Evolutionary conservation across 2,888 invertebrate genomes (phyloP).

Genomic region (Diabrotica balteata): DNA sequence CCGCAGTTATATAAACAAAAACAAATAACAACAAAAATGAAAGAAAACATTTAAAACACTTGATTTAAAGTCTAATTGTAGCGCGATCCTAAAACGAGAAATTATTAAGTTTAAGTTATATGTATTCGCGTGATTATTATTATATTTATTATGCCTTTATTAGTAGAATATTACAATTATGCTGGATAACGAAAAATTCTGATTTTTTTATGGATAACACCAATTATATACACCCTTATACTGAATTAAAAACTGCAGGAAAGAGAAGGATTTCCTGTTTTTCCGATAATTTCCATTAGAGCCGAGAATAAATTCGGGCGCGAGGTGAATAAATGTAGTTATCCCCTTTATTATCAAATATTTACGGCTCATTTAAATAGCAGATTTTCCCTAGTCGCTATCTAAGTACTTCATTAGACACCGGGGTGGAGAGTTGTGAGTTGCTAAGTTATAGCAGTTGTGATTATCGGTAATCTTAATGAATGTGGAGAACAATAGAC

Average conservation of each 20-base stretch:
- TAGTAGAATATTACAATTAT: no score
- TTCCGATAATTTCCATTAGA: constrained; percentile 26
- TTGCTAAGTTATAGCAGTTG: constrained; percentile 54
- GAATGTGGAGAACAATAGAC: constrained; percentile 55
- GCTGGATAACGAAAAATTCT: no score
- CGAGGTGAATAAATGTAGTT: constrained; percentile 33
- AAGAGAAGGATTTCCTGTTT: constrained; percentile 21
- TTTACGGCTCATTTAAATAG: constrained; percentile 55
- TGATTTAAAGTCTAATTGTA: no score
- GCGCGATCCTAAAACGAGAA: no score
- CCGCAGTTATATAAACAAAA: no score
- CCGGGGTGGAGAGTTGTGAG: constrained; percentile 48
- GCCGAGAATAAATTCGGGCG: constrained; percentile 22
- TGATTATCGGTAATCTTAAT: constrained; percentile 58
- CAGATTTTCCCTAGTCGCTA: constrained; percentile 53
- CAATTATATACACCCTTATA: no score
- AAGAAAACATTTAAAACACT: no score
- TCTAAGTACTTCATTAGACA: constrained; percentile 56
- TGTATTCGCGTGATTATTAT: no score
- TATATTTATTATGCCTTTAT: no score
- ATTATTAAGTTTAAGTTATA: no score
- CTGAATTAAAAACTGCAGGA: constrained; percentile 10
- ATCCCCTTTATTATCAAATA: constrained; percentile 50
- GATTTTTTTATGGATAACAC: no score
- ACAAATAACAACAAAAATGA: no score